These are phyloP conservation scores for Laticauda laticaudata DNA, from an alignment of 2,113 vertebrate genomes.

Conservation along the genomic window DNA sequence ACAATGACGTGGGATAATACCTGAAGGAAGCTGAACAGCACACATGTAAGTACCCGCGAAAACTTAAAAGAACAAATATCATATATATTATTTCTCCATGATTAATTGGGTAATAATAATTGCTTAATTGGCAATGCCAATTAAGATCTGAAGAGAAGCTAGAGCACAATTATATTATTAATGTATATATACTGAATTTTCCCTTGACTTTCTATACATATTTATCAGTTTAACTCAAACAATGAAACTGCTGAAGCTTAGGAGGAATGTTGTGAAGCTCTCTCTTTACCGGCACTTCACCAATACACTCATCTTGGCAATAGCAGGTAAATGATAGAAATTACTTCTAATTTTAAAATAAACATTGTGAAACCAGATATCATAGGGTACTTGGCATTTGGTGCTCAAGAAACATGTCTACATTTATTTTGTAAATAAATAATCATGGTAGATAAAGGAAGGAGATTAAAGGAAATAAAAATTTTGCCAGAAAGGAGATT, in stretches of 20 bases:
- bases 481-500: neutral
- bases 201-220: conserved; percentile 85
- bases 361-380: neutral
- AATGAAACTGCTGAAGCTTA: conserved; percentile 89
- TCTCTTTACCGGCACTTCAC: conserved; percentile 95
- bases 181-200: conserved; percentile 42
- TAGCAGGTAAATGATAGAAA: conserved; percentile 80
- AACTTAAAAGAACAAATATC: too few species aligned
- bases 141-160: neutral
- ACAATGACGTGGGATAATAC: too few species aligned
- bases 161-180: neutral
- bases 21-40: too few species aligned
- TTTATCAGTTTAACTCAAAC: conserved; percentile 97
- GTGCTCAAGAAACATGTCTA: neutral
- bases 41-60: too few species aligned
- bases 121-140: neutral
- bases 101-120: neutral
- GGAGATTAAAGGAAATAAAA: neutral
- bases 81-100: neutral
- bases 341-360: neutral
- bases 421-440: neutral
- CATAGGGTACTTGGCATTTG: neutral
- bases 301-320: conserved; percentile 93
- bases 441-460: neutral
- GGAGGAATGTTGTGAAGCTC: conserved; percentile 91